phyloP scores from a whole-genome alignment of 37 sponge, comb jelly and placozoan species.

The Mnemiopsis leidyi region DNA sequence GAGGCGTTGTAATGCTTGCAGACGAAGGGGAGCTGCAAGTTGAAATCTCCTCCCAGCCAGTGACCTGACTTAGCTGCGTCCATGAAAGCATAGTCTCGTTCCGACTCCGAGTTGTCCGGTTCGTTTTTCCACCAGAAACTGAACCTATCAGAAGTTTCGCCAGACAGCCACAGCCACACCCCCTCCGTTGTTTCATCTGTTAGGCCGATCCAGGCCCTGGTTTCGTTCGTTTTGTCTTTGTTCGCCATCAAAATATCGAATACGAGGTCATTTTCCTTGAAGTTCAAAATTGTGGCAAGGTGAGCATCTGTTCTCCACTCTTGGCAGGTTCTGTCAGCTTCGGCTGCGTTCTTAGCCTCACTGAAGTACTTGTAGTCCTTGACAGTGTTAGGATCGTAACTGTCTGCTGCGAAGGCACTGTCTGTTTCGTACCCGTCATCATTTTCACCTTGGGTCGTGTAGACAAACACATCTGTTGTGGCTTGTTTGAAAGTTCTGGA shows the following conservation, averaged over 20 bases:
- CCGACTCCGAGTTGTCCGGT: conserved; percentile 29
- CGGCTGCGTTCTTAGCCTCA: not conserved
- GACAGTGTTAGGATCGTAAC: conserved; percentile 15
- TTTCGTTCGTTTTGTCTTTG: conserved; percentile 5
- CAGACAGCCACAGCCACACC: conserved; percentile 24
- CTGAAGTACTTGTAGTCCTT: conserved; percentile 52
- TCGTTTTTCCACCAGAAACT: conserved; percentile 34
- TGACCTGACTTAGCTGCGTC: conserved; percentile 37
- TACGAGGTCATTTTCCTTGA: conserved; percentile 13
- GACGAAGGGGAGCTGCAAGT: conserved; percentile 4
- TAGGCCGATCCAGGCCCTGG: conserved; percentile 53
- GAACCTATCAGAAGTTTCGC: conserved; percentile 46
- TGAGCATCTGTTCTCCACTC: not conserved
- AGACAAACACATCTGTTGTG: conserved; percentile 47
- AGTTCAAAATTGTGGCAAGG: conserved; percentile 17
- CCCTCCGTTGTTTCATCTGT: conserved; percentile 37
- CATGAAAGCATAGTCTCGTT: conserved; percentile 62
- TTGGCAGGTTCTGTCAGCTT: conserved; percentile 12
- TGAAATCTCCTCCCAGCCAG: not conserved
- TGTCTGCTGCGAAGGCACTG: not conserved
- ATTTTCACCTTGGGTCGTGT: not conserved
- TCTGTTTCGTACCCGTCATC: conserved; percentile 22
- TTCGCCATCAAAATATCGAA: conserved; percentile 39
- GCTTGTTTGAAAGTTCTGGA: conserved; percentile 30
- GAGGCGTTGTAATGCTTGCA: conserved; percentile 41